Base-by-base conservation (phyloP, 2,888 invertebrate species). In the Agrotis puta region DNA sequence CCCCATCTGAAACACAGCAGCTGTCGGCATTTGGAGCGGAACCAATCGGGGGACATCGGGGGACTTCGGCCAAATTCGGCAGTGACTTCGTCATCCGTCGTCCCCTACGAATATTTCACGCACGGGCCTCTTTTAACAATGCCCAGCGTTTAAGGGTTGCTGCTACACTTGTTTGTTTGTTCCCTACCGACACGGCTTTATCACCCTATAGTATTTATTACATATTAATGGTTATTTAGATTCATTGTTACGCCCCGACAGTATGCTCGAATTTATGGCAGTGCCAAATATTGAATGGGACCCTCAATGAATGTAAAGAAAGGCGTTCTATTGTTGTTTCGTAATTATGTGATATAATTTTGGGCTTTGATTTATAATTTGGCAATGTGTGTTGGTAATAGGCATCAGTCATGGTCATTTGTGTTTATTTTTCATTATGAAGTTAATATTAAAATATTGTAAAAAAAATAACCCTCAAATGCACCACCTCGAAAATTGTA, bases 211-310 rank as follows among this genome's bases (percentile, higher is more conserved):
- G 94, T 95, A 96, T 96, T 96, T 96, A 96, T 96, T 95, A 95
- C 95, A 95, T 96, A 96, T 96, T 96, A 96, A 96, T 96, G 95
- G 96, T 96, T 96, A 96, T 96, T 96, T 95, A 92, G 95, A 94
- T 94, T 95, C 95, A 95, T 96, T 96, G 95, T 96, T 92, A 93
- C 89, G 92, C 90, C 90, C 90, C 89, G 90, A 93, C 96, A 95
- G 96, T 95, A 95, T 95, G 95, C 93, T 95, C 91, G 93, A 95
- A 95, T 95, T 95, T 95, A 95, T 94, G 90, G 93, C 91, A 87
- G 90, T 89, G 93, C 92, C 87, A 93, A 94, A 92, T 93, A 92
- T 95, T 94, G 92, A 92, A 95, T 92, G 80, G 90, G 80, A 86
- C 92, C 90, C 91, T 85, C 90, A 89, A 90, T 88, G 89, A 90